phyloP scores from a whole-genome alignment of 1,140 invertebrate species.

The Caerostris darwini region DNA sequence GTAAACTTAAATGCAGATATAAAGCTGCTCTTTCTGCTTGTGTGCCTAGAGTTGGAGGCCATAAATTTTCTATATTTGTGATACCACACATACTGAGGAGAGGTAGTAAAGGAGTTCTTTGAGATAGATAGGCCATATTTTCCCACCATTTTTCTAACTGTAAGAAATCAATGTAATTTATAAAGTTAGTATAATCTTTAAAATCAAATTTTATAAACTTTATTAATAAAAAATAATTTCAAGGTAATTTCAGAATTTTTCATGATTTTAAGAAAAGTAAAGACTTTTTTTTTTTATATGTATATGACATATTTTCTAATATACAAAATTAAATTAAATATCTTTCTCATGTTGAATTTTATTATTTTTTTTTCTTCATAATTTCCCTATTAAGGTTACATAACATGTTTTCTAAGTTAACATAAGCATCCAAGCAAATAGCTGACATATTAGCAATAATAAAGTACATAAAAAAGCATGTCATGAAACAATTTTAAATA shows the following conservation, averaged over 20 bases:
- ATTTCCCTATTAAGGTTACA: no score
- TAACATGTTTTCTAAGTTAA: no score
- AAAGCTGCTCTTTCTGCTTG: constrained; percentile 81
- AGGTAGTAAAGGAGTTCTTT: constrained; percentile 81
- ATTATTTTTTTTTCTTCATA: no score
- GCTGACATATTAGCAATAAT: no score
- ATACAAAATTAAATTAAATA: no score
- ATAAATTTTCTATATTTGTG: constrained; percentile 80
- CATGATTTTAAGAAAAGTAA: background rate
- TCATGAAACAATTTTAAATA: no score
- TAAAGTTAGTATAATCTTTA: background rate
- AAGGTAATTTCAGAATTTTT: background rate
- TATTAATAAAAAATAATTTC: background rate
- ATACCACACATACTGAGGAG: constrained; percentile 81
- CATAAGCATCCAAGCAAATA: no score
- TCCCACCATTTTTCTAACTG: constrained; percentile 83
- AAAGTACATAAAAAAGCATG: no score
- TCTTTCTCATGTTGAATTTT: no score
- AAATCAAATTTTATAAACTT: background rate
- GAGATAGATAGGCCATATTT: constrained; percentile 81
- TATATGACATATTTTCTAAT: no score
- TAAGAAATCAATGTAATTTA: constrained; percentile 13
- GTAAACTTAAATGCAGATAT: constrained; percentile 79
- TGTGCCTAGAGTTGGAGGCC: constrained; percentile 79
- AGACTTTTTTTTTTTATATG: background rate